Base-by-base conservation (phyloP, 2,888 invertebrate genomes). In the Dastarcus helophoroides region DNA sequence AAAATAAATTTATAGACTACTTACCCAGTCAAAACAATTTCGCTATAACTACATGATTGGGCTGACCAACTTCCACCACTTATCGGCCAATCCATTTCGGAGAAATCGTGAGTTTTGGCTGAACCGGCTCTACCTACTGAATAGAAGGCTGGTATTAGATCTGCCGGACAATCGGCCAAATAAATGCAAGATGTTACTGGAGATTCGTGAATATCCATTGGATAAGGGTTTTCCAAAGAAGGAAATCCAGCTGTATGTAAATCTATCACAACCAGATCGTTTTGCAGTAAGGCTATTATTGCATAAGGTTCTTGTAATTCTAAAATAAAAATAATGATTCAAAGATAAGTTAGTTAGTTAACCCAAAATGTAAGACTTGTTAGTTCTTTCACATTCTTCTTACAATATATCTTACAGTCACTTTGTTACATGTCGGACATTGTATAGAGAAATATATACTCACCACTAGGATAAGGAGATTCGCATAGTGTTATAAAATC, bases 171-270 rank as follows among this genome's bases (percentile, higher is more conserved):
- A 68, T 98, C 95, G 33, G 94, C 93, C 61, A 94, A 77, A 71
- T 98, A 98, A 36, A 83, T 79, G 64, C 94, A 90, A 66, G 88
- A 89, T 33, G 97, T 97, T 54, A 98, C 95, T 12, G 95, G 88
- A 30, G 94, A 93, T 68, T 98, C 97, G 69, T 98, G 97, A 47
- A 98, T 75, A 67, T 98, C 97, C 94, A 98, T 95, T 39, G 97
- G 91, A 69, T 98, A 97, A 24, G 97, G 98, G 69, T 95, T 95
- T 67, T 97, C 95, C 68, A 95, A 90, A 66, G 94, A 93, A 13
- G 97, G 97, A 69, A 94, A 98, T 58, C 95, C 95, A 36, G 84
- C 76, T 28, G 89, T 82, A 58, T 82, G 81, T 56, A 98, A 76
- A 69, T 98, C 98, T 61, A 98, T 89, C 54, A 97, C 84, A 59